Evolutionary conservation across 37 sponge, comb jelly and placozoan species (phyloP).

Genomic region (Aphrocallistes beatrix): DNA sequence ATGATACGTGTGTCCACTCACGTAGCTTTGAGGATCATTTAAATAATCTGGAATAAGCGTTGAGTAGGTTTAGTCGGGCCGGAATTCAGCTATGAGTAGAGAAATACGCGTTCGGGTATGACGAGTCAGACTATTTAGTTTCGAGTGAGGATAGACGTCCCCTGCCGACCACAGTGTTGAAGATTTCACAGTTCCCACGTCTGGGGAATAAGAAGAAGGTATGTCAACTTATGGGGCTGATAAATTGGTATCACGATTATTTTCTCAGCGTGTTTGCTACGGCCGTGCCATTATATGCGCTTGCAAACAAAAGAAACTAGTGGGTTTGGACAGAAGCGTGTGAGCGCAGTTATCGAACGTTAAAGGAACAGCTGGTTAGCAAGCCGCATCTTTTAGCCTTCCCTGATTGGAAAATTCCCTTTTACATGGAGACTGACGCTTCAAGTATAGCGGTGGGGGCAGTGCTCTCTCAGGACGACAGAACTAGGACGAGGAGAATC

Average conservation of each 20-base stretch:
- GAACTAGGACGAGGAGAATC: not conserved
- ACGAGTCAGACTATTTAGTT: not conserved
- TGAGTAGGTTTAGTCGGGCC: not conserved
- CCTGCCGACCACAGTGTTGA: not conserved
- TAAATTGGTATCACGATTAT: not conserved
- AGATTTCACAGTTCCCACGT: not conserved
- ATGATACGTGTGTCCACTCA: not conserved
- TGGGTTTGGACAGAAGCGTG: not conserved
- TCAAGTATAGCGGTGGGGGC: not conserved
- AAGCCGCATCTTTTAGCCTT: not conserved
- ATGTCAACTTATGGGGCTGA: not conserved
- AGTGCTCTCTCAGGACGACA: not conserved
- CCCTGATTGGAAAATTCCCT: not conserved
- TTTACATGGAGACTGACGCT: not conserved
- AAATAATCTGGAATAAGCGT: not conserved
- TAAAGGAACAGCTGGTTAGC: not conserved
- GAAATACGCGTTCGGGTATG: not conserved
- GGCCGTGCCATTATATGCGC: not conserved
- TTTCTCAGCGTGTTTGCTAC: not conserved
- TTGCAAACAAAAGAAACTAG: not conserved
- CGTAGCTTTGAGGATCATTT: not conserved
- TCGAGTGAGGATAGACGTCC: not conserved
- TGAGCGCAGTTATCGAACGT: not conserved
- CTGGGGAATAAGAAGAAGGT: not conserved
- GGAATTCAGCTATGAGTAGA: not conserved